Evolutionary conservation across 2,888 invertebrate genomes (phyloP).

Genomic region (Ecdyonurus torrentis): DNA sequence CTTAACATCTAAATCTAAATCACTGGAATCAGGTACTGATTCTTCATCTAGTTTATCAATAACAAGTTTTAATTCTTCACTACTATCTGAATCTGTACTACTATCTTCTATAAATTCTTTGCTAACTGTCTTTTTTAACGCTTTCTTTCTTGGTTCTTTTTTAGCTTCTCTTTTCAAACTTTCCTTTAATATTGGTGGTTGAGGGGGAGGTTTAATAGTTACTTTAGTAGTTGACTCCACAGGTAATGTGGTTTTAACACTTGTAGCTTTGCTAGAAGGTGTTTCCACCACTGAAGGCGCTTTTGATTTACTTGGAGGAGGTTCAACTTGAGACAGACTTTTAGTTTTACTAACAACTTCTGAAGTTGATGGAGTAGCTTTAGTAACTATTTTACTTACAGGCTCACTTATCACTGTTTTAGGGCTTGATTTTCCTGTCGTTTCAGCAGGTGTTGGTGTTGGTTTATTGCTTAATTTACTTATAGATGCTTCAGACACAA

Average conservation of each 20-base stretch:
- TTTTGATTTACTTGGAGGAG: background rate
- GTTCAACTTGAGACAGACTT: background rate
- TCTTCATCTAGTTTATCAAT: conserved; percentile 25
- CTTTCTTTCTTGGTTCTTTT: conserved; percentile 11
- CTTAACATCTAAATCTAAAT: conserved; percentile 6
- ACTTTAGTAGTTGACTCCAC: conserved; percentile 13
- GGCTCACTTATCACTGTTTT: background rate
- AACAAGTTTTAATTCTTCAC: conserved; percentile 41
- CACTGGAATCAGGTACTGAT: conserved; percentile 6
- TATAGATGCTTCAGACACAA: background rate
- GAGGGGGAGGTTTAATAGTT: conserved; percentile 17
- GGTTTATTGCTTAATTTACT: background rate
- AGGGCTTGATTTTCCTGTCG: background rate
- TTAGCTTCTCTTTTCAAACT: conserved; percentile 18
- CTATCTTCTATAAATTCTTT: conserved; percentile 13
- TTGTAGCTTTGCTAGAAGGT: background rate
- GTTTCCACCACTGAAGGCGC: background rate
- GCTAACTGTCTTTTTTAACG: conserved; percentile 10
- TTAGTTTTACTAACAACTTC: background rate
- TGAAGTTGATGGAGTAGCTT: background rate
- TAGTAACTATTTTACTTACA: background rate
- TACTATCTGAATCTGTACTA: conserved; percentile 32
- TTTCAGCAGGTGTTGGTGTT: background rate
- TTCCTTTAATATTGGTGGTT: conserved; percentile 20
- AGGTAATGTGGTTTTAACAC: background rate